phyloP scores from a whole-genome alignment of 1,140 invertebrate genomes.

The Drosophila kurseongensis region DNA sequence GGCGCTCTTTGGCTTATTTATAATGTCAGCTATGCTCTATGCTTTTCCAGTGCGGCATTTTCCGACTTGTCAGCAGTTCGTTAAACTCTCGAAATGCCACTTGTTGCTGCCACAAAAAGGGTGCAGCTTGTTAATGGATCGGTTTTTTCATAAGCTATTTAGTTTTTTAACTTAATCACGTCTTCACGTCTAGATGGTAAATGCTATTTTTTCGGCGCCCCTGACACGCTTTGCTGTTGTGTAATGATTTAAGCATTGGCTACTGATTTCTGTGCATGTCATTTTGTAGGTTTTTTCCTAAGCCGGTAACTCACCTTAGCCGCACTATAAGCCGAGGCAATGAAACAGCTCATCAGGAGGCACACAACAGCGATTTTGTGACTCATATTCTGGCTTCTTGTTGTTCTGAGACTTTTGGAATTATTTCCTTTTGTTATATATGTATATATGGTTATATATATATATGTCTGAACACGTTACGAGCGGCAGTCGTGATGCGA shows the following conservation, averaged over 20 bases:
- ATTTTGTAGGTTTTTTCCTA: constrained; percentile 23
- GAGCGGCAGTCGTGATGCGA: constrained; percentile 30
- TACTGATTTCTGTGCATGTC: constrained; percentile 6
- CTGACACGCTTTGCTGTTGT: constrained; percentile 45
- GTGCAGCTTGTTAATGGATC: constrained; percentile 34
- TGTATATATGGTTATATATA: not conserved
- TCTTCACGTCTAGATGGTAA: constrained; percentile 24
- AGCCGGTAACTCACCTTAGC: constrained; percentile 70
- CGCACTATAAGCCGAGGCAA: constrained; percentile 63
- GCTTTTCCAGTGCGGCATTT: constrained; percentile 65
- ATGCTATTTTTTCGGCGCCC: constrained; percentile 20
- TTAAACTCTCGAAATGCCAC: constrained; percentile 64
- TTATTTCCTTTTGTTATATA: constrained; percentile 1
- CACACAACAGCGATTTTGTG: constrained; percentile 57
- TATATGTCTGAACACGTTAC: constrained; percentile 4
- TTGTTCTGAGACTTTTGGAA: constrained; percentile 30
- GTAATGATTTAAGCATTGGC: constrained; percentile 23
- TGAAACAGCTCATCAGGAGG: constrained; percentile 64
- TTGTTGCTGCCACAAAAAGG: constrained; percentile 70
- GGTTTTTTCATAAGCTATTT: constrained; percentile 12
- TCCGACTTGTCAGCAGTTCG: constrained; percentile 43
- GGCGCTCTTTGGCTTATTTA: constrained; percentile 23
- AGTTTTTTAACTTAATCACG: constrained; percentile 24
- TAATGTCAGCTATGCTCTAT: constrained; percentile 41
- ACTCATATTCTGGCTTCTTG: constrained; percentile 66